A percentile compares a stretch with the other conserved stretches of the same genome.
Evolutionary conservation across 2,113 vertebrate species (phyloP).

Genomic region (Halichoeres trimaculatus): DNA sequence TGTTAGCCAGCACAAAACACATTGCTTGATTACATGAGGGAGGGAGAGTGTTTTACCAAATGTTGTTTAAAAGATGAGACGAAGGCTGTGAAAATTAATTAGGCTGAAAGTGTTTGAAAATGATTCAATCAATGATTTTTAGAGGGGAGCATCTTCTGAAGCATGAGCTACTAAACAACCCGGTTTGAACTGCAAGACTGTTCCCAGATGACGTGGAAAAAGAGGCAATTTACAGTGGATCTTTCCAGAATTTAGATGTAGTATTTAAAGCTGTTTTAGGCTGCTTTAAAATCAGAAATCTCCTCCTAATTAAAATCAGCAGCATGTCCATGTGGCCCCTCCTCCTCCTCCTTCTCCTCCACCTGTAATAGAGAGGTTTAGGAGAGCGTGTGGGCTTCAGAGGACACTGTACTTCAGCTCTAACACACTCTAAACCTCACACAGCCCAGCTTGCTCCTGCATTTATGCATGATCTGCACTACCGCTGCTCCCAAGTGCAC

Average conservation of each 20-base stretch:
- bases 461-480: slow-evolving; percentile 83
- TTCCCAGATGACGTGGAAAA: slow-evolving; percentile 8
- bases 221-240: slow-evolving; percentile 1
- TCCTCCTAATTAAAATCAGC: neutral
- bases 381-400: slow-evolving; percentile 35
- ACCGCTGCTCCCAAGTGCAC: slow-evolving; percentile 70
- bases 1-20: slow-evolving; percentile 6
- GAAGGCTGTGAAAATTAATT: slow-evolving; percentile 1
- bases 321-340: neutral
- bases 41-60: slow-evolving; percentile 4
- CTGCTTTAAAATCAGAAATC: neutral
- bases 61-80: slow-evolving; percentile 7
- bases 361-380: slow-evolving; percentile 35
- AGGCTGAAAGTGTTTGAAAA: slow-evolving; percentile 4
- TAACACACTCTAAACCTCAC: slow-evolving; percentile 50
- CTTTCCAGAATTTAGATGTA: neutral
- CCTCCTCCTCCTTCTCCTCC: slow-evolving; percentile 38
- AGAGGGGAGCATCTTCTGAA: slow-evolving; percentile 10
- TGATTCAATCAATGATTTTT: slow-evolving; percentile 23
- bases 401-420: slow-evolving; percentile 54
- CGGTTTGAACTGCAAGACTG: slow-evolving; percentile 21
- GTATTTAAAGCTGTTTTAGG: slow-evolving; percentile 17
- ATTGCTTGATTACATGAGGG: neutral
- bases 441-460: slow-evolving; percentile 70
- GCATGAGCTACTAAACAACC: slow-evolving; percentile 9